Percentiles rank a stretch among this genome's conserved stretches.
Conservation (phyloP, 35 echinoderm and acorn worm genomes). For the Apostichopus californicus region DNA sequence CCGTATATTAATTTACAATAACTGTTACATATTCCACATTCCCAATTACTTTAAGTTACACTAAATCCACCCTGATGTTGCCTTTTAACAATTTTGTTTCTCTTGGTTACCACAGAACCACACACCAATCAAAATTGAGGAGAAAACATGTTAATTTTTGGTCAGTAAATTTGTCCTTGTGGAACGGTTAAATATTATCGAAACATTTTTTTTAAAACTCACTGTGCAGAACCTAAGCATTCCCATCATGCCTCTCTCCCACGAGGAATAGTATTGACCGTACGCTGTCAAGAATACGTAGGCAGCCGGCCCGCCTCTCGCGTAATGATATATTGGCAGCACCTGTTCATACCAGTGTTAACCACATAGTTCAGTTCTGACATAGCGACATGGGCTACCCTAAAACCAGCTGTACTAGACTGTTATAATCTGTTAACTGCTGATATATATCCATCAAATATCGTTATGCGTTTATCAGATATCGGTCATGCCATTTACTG, state of each 20-base stretch:
- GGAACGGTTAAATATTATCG: background rate
- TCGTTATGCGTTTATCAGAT: too few species aligned
- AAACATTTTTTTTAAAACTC: background rate
- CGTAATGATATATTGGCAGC: slow-evolving; percentile 65
- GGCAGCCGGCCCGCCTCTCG: slow-evolving; percentile 27
- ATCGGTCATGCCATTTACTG: too few species aligned
- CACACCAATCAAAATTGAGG: background rate
- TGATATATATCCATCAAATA: too few species aligned
- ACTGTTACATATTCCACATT: too few species aligned
- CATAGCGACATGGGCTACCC: background rate
- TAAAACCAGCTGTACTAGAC: background rate
- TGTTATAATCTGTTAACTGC: too few species aligned
- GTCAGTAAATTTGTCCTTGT: background rate
- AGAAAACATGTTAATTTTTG: background rate
- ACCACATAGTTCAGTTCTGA: background rate
- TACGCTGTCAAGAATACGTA: slow-evolving; percentile 64
- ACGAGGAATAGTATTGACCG: slow-evolving; percentile 62
- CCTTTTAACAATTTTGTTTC: too few species aligned
- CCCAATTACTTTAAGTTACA: too few species aligned
- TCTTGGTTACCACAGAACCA: too few species aligned
- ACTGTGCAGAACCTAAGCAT: slow-evolving; percentile 39
- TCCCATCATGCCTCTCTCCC: slow-evolving; percentile 21
- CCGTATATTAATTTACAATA: too few species aligned
- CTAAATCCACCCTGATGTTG: too few species aligned
- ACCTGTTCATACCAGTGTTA: slow-evolving; percentile 35